Percentiles rank a stretch among this genome's conserved stretches.
These are phyloP conservation scores for Deladenus siricidicola DNA, from an alignment of 2,888 invertebrate species.

Conservation along the genomic window DNA sequence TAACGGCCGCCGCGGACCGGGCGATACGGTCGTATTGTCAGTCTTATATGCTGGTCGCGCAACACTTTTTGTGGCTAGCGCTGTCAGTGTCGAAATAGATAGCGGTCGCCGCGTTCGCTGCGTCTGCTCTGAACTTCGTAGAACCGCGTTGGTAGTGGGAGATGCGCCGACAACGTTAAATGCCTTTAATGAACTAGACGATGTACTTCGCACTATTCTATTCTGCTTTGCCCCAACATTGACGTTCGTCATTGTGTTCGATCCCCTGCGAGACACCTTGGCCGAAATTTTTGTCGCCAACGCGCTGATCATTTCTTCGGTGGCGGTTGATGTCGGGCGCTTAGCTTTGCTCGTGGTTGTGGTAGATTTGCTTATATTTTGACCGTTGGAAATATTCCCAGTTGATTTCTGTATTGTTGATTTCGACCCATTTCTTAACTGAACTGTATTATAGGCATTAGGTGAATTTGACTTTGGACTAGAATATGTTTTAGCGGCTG, in stretches of 20 bases:
- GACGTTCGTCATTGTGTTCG: too few relatives aligned
- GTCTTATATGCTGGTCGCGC: not conserved
- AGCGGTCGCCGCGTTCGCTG: not conserved
- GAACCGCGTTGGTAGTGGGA: too few relatives aligned
- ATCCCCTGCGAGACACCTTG: not conserved
- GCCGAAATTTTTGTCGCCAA: not conserved
- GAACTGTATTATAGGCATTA: not conserved
- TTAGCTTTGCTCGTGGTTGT: not conserved
- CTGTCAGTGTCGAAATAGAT: not conserved
- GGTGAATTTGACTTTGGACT: too few relatives aligned
- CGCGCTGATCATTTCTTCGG: not conserved
- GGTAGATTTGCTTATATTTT: not conserved
- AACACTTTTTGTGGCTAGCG: not conserved
- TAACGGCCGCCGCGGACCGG: too few relatives aligned
- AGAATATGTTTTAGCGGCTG: too few relatives aligned
- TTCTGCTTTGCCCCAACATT: too few relatives aligned
- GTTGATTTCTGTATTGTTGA: not conserved
- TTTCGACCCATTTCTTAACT: not conserved
- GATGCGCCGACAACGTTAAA: too few relatives aligned
- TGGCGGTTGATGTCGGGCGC: not conserved
- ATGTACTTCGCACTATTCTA: not conserved
- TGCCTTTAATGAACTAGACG: not conserved
- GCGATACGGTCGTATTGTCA: too few relatives aligned
- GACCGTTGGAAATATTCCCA: not conserved
- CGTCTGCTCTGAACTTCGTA: too few relatives aligned